Evolutionary conservation across 2,113 vertebrate species (phyloP).

Genomic region (Cariama cristata): DNA sequence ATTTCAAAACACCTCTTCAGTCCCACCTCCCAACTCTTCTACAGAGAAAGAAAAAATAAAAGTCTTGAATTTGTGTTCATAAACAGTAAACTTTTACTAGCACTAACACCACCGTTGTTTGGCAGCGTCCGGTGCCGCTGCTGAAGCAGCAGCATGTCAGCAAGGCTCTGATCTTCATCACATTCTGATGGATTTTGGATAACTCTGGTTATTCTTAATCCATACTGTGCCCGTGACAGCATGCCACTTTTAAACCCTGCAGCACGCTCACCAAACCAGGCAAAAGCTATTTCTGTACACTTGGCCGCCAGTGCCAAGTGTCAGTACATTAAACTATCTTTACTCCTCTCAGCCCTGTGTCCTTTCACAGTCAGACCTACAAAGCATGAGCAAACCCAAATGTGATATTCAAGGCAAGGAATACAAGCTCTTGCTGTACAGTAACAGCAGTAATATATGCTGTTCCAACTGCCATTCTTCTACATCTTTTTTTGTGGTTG

Average conservation of each 20-base stretch:
- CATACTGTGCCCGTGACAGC: not conserved
- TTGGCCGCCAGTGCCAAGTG: not conserved
- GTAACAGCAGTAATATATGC: not conserved
- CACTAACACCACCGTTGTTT: not conserved
- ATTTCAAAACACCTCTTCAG: not conserved
- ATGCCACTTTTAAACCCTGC: not conserved
- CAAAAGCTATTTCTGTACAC: slow-evolving; percentile 48
- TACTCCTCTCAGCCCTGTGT: not conserved
- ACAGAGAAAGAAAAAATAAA: not conserved
- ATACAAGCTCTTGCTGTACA: not conserved
- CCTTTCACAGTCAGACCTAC: slow-evolving; percentile 1
- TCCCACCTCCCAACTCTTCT: not conserved
- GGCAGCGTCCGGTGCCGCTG: not conserved
- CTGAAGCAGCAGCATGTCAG: not conserved
- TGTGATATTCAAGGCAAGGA: not conserved
- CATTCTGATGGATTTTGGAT: not conserved
- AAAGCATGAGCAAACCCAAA: not conserved
- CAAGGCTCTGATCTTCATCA: not conserved
- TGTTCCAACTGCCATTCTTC: not conserved
- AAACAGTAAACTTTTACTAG: not conserved
- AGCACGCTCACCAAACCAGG: not conserved
- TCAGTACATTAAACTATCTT: not conserved
- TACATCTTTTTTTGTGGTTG: not conserved
- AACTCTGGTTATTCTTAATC: slow-evolving; percentile 32
- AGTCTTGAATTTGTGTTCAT: not conserved